Conservation (phyloP, 37 sponge, comb jelly and placozoan genomes). For the Oopsacas minuta region DNA sequence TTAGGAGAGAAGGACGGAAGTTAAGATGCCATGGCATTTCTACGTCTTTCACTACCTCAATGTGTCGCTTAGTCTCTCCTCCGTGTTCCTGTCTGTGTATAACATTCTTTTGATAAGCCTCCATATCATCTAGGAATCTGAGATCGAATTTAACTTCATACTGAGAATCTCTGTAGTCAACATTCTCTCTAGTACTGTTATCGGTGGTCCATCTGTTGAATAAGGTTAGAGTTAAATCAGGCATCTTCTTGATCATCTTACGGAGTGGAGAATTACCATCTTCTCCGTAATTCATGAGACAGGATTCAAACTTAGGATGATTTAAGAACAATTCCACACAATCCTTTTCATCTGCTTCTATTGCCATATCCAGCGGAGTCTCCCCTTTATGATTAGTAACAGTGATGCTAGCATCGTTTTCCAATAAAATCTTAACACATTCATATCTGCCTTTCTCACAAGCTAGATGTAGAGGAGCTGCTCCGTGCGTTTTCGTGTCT, state of each 20-base stretch:
- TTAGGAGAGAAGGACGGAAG: neutral
- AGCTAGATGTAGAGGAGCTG: constrained; percentile 72
- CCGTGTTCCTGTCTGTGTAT: neutral
- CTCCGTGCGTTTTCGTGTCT: neutral
- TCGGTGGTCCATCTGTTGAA: constrained; percentile 59
- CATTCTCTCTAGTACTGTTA: constrained; percentile 29
- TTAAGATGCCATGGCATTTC: neutral
- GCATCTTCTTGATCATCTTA: constrained; percentile 68
- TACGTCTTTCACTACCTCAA: neutral
- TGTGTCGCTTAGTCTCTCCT: neutral
- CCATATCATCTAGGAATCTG: constrained; percentile 1
- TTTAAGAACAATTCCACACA: neutral
- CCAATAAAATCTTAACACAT: constrained; percentile 38
- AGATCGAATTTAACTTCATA: neutral
- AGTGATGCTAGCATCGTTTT: constrained; percentile 43
- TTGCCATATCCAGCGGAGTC: constrained; percentile 71
- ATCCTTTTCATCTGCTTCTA: constrained; percentile 31
- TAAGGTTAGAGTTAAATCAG: constrained; percentile 61
- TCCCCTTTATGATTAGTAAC: constrained; percentile 19
- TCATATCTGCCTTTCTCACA: constrained; percentile 42
- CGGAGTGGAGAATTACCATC: constrained; percentile 50
- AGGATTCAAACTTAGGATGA: constrained; percentile 27
- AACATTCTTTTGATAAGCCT: neutral
- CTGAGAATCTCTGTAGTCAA: neutral
- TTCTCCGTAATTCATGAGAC: constrained; percentile 40